A percentile compares a stretch with the other conserved stretches of the same genome.
Evolutionary conservation across 2,797 vertebrate genomes (phyloP).

Genomic region (Chelon auratus): DNA sequence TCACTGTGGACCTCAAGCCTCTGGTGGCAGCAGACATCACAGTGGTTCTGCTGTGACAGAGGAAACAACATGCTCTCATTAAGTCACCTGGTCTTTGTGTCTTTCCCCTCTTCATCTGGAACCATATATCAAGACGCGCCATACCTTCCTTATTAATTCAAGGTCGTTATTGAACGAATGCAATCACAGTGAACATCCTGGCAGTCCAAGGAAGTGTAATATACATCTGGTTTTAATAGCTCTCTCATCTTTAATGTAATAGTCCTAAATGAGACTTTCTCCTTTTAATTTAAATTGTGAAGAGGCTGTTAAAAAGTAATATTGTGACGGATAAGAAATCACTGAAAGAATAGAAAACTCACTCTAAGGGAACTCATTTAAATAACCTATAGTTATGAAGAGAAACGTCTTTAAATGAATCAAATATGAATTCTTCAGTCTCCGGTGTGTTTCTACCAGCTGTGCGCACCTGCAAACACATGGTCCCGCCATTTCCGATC

Average conservation of each 20-base stretch:
- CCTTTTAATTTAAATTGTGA: too few species aligned
- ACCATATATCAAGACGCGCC: neutral
- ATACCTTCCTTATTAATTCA: neutral
- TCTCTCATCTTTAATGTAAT: neutral
- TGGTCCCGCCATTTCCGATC: neutral
- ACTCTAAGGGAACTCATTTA: too few species aligned
- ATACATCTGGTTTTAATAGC: neutral
- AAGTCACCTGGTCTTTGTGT: conserved; percentile 59
- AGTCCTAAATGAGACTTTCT: too few species aligned
- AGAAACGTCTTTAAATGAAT: neutral
- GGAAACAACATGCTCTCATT: conserved; percentile 62
- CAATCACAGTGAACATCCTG: neutral
- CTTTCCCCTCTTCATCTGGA: conserved; percentile 18
- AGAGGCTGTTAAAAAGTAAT: too few species aligned
- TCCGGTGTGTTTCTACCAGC: neutral
- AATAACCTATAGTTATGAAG: neutral
- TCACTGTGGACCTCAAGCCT: conserved; percentile 46
- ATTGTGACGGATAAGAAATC: too few species aligned
- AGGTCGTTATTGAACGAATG: neutral
- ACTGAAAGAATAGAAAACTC: too few species aligned
- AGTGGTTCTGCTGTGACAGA: conserved; percentile 43
- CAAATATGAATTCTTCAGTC: neutral
- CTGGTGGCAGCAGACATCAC: conserved; percentile 49
- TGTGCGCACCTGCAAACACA: neutral
- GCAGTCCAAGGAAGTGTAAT: neutral